Conservation (phyloP, 2,888 invertebrate genomes). For the Drosophila formosana region DNA sequence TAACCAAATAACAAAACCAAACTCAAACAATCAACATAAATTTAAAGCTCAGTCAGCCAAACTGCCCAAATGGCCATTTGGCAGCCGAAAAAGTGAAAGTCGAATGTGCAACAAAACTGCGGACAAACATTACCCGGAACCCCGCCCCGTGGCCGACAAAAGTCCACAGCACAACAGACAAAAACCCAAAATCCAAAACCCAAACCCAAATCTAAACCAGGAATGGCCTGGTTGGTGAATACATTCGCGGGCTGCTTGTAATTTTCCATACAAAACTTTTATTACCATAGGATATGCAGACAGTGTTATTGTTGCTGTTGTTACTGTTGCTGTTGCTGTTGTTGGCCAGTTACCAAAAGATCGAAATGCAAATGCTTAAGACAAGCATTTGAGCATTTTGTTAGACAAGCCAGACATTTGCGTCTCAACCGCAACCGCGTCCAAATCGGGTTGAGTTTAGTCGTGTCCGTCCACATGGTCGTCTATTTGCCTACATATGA, state of each 20-base stretch:
- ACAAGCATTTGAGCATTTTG: conserved; percentile 78
- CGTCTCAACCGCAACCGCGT: conserved; percentile 32
- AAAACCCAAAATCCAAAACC: conserved; percentile 30
- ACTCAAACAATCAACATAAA: conserved; percentile 77
- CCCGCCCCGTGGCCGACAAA: conserved; percentile 3
- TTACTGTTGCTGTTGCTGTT: conserved; percentile 24
- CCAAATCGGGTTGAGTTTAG: conserved; percentile 69
- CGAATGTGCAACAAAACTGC: conserved; percentile 64
- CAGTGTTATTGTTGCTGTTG: conserved; percentile 33
- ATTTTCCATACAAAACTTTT: conserved; percentile 74
- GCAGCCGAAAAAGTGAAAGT: conserved; percentile 74
- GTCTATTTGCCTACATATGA: conserved; percentile 46
- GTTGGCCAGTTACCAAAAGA: conserved; percentile 73
- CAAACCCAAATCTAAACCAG: conserved; percentile 24
- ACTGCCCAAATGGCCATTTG: conserved; percentile 76
- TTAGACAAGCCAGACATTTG: conserved; percentile 65
- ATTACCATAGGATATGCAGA: conserved; percentile 70
- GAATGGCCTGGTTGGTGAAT: conserved; percentile 29
- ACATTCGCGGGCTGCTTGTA: conserved; percentile 55
- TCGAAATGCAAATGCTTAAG: conserved; percentile 79
- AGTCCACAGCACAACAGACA: conserved; percentile 8
- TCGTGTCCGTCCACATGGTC: conserved; percentile 12
- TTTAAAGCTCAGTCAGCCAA: conserved; percentile 71
- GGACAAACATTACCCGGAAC: conserved; percentile 26
- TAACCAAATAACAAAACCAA: conserved; percentile 55